Conservation (phyloP, 37 sponge, comb jelly and placozoan species). For the Geodia barretti region DNA sequence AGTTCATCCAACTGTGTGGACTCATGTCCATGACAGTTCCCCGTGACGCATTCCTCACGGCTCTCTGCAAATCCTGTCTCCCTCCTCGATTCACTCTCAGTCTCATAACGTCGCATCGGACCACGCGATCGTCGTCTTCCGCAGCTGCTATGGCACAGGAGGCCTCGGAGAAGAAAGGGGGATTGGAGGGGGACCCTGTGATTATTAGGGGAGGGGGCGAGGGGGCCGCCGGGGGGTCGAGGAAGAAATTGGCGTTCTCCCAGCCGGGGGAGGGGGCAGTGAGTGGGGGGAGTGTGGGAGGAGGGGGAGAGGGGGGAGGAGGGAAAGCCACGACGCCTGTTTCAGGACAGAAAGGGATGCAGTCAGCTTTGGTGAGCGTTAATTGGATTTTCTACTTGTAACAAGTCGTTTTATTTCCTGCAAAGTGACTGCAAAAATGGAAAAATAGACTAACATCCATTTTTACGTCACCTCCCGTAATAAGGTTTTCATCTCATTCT, state of each 20-base stretch:
- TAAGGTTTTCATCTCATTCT: not conserved
- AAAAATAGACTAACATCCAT: not conserved
- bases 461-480: not conserved
- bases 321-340: not conserved
- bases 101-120: constrained; percentile 38
- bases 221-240: not conserved
- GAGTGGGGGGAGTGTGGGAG: constrained; percentile 1
- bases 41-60: constrained; percentile 89
- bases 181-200: not conserved
- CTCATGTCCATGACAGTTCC: constrained; percentile 58
- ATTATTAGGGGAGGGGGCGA: not conserved
- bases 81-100: constrained; percentile 81
- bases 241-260: not conserved
- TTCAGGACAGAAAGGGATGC: not conserved
- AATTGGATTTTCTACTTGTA: not conserved
- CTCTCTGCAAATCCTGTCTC: constrained; percentile 87
- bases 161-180: not conserved
- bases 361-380: constrained; percentile 18
- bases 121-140: constrained; percentile 3
- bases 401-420: not conserved
- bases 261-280: constrained; percentile 15
- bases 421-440: not conserved
- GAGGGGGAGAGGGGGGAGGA: not conserved
- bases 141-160: not conserved
- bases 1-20: constrained; percentile 85